These are phyloP conservation scores for Lucilia cuprina DNA, from an alignment of 1,140 invertebrate genomes.

Conservation along the genomic window DNA sequence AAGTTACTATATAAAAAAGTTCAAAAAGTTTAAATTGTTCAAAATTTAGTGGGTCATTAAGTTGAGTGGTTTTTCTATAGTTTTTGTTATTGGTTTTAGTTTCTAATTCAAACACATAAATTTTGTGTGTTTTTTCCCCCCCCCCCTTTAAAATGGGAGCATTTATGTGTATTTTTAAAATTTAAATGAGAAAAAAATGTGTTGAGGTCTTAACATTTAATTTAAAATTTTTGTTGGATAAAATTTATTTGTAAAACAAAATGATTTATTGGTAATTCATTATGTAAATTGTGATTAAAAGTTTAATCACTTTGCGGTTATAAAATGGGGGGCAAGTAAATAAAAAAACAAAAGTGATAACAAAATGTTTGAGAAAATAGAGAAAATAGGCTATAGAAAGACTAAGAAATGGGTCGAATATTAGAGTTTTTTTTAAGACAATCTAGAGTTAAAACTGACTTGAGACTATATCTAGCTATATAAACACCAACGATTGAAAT, in stretches of 20 bases:
- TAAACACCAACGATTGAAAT: no score
- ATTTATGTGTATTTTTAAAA: no score
- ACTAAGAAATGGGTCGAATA: no score
- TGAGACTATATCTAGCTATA: no score
- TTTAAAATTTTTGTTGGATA: not conserved
- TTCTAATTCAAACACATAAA: not conserved
- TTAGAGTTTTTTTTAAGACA: no score
- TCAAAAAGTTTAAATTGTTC: conserved; percentile 14
- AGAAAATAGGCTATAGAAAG: no score
- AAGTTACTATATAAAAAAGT: not conserved
- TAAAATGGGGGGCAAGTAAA: no score
- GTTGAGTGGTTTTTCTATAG: not conserved
- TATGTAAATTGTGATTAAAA: not conserved
- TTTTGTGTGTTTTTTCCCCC: not conserved
- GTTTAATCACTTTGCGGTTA: no score
- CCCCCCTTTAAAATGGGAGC: not conserved
- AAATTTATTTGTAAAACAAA: conserved; percentile 1
- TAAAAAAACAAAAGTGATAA: no score
- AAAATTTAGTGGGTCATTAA: conserved; percentile 22
- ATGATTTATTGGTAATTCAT: not conserved
- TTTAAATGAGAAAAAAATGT: not conserved
- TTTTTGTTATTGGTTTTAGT: not conserved
- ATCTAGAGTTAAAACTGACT: no score
- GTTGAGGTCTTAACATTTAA: not conserved
- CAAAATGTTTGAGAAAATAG: no score